Evolutionary conservation across 2,797 vertebrate genomes (phyloP), one percentile per base, ranked within the genome.

Genomic region (Syncerus caffer): DNA sequence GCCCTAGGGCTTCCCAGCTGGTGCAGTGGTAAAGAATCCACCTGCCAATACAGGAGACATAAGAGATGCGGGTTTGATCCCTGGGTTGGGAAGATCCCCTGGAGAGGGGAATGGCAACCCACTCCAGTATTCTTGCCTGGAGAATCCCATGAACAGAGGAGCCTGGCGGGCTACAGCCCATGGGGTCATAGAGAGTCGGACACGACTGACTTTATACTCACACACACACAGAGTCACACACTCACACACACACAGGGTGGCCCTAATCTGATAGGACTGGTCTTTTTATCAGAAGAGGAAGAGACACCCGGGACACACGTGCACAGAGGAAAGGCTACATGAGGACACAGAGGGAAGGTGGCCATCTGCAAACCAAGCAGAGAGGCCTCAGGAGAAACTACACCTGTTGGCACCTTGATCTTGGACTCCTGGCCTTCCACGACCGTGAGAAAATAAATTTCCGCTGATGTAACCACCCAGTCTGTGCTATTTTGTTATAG

Each of bases 221-320:
- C 11, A 74, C 34, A 34, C n/a, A 67, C 4, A 67, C 64, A 12
- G 4, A 19, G 5, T 31, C 31, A 67, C 17, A 34, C n/a, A 34
- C 4, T 38, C n/a, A 47, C 45, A 47, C 45, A 47, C 45, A 23
- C 67, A 38, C 10, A 71, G 34, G 19, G 67, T 71, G 45, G 55
- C 5, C 45, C 29, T 84, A 45, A 90, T 53, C 29, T 10, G 64
- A n/a, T 0, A 31, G 25, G 31, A 45, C 19, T 23, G 31, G 64
- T 19, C 10, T 34, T 17, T 11, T 27, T 57, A 3, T 23, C n/a
- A 31, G 29, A 64, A 50, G 17, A 34, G 31, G 47, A 60, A 55
- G 53, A 78, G 29, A 74, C 4, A 2, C 6, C 6, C 23, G 2
- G 34, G 19, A 25, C 0, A 10, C 21, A 25, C 0, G 4, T 9